Evolutionary conservation across 2,888 invertebrate species (phyloP), one percentile per base, ranked within the genome.

Genomic region (Creontiades dilutus): DNA sequence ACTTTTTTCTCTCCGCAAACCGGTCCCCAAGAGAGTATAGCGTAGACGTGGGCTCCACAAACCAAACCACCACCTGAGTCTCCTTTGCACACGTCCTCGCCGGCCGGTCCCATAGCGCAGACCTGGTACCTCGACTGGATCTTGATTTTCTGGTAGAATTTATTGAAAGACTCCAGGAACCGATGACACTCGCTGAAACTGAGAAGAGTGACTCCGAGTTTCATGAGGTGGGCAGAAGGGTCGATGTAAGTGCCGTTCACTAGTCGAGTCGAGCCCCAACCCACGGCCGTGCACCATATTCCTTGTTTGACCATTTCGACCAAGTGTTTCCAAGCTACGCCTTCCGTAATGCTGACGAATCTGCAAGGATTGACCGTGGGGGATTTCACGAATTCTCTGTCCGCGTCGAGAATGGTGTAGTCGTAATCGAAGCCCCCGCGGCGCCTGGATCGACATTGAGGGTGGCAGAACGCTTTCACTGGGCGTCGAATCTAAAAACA

Each of bases 21-120:
- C 3, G 85, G 85, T 7, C 85, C 85, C 85, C 85, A 84, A n/a
- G 85, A 84, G 23, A 84, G 55, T 3, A 84, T 27, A 5, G 55
- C 85, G 23, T 37, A 84, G 13, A 84, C 37, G 55, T 84, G 48
- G 2, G 55, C 4, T 11, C 57, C 55, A 37, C 85, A 84, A n/a
- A 80, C 80, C 37, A 80, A 4, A 14, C 80, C 80, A 19, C 80
- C 85, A 2, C 85, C 85, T 5, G 85, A 84, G 28, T 84, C 85
- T 5, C 81, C 81, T 80, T 37, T 80, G 80, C 80, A 80, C 2
- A 47, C 80, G 47, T 80, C 80, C 5, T 47, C 47, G 5, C n/a
- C 9, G 47, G 7, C n/a, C 3, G 16, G n/a, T 13, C 12, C 37
- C 19, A 61, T 68, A 37, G 86, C 86, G 46, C 86, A 86, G 9